These are phyloP conservation scores for Crax fasciolata DNA, from an alignment of 2,797 vertebrate species.

Conservation along the genomic window DNA sequence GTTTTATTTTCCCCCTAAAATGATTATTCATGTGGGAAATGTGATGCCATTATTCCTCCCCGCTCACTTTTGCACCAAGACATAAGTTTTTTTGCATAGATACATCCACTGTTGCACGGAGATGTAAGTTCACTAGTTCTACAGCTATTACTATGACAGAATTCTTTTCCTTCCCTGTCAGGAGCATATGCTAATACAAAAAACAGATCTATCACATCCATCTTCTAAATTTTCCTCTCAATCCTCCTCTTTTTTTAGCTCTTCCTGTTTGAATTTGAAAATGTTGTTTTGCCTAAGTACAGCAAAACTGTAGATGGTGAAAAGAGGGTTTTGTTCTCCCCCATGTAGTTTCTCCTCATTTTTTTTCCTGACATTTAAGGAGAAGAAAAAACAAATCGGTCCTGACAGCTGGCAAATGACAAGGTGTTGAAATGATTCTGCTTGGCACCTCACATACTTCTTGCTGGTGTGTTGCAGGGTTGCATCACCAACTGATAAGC, in stretches of 20 bases:
- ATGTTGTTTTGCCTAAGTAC: background rate
- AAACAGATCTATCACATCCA: background rate
- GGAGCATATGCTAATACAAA: background rate
- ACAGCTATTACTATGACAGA: background rate
- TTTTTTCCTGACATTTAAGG: background rate
- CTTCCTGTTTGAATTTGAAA: background rate
- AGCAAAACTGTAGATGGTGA: rapidly evolving
- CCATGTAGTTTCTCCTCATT: background rate
- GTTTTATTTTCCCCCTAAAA: background rate
- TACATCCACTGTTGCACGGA: too few species aligned
- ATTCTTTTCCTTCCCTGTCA: background rate
- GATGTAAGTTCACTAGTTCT: background rate
- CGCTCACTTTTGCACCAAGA: background rate
- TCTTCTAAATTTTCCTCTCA: background rate
- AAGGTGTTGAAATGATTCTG: background rate
- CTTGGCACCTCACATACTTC: background rate
- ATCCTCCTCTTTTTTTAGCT: background rate
- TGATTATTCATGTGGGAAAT: rapidly evolving
- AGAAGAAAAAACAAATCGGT: background rate
- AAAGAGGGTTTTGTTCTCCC: rapidly evolving
- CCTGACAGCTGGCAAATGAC: background rate
- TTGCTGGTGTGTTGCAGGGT: background rate
- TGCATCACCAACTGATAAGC: background rate
- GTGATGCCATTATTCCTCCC: background rate
- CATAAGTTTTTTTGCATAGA: too few species aligned